Base-by-base conservation (phyloP, 2,888 invertebrate genomes). In the Sphaerophoria rueppellii region DNA sequence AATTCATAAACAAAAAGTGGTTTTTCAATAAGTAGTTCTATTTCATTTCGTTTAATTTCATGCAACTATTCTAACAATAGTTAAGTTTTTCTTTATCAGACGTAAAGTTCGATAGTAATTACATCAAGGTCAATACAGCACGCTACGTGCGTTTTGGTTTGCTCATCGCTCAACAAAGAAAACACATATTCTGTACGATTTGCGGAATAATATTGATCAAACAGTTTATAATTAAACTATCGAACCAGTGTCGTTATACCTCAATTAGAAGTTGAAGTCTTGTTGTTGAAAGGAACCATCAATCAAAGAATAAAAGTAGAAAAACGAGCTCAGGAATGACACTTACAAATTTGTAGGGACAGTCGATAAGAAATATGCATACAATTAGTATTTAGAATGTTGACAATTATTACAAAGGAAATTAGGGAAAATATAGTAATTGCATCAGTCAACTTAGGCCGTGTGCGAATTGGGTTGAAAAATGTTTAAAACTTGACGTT, bases 161-260 rank as follows among this genome's bases (percentile, higher is more conserved):
- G 75, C 50, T 83, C 83, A 80, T 80, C 80, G 35, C 52, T 75
- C 71, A 71, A 75, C 74, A 67, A 82, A 69, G 74, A 60, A 48
- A 72, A 50, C 35, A 43, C 6, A 55, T 48, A 40, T 55, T 55
- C 70, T 40, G 37, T 24, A 37, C 58, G 9, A 34, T 54, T 32
- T 3, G 7, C 40, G 32, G 37, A 54, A 54, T 54, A 54, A 54
- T 67, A 67, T 67, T 67, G 67, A 67, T 67, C 67, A 67, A 67
- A 67, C 67, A 67, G 40, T 24, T 40, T 40, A 50, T 52, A n/a
- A 35, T 65, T 65, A 14, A 50, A 7, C 11, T 11, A 52, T 52
- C 0, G 12, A 52, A n/a, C 50, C 6, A 52, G 6, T 40, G 6
- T 48, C 14, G 43, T 48, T 12, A 48, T n/a, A 14, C 48, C 43